Evolutionary conservation across 2,113 vertebrate genomes (phyloP), one percentile per base, ranked within the genome.

Genomic region (Pelecanus crispus): DNA sequence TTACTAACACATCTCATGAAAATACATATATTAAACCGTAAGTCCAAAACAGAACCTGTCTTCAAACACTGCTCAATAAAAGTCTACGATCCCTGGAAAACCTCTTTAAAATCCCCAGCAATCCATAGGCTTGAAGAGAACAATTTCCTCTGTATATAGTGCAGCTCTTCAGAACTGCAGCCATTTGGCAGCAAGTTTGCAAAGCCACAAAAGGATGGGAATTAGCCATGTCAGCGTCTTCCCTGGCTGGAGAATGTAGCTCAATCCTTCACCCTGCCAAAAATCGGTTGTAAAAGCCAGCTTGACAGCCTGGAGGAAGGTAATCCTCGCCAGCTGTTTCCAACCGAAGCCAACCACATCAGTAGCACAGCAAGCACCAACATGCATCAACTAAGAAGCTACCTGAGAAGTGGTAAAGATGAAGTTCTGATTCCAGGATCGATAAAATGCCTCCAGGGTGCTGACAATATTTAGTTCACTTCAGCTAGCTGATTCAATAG

Each of bases 221-320:
- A 97, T 96, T 88, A 95, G 95, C 94, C 79, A 56, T 93, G 97
- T 98, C 98, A 98, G 98, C 98, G 97, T 97, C 95, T 95, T 96
- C 90, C 66, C 56, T 9, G n/a, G 81, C 90, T 96, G 91, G 90
- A 95, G 86, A 96, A 68, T 11, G 55, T 7, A 97, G 96, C 90
- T 94, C 88, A 80, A n/a, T 84, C 84, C 86, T 61, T 93, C 87
- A n/a, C 42, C 56, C 92, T 97, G 95, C 97, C 97, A 98, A 93
- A 88, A 96, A 96, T 88, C 86, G 93, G 95, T 94, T 96, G 97
- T 97, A 96, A 97, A 96, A 97, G 82, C 29, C 94, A 92, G 94
- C 63, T 3, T 85, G 95, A 90, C 95, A 94, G 96, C 95, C 89
- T 32, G 29, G 50, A 93, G 93, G 94, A 97, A 97, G 91, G 95